These are phyloP conservation scores for Rhopilema esculentum DNA, from an alignment of 30 jellyfish, hydroid and myxozoan species.

Conservation along the genomic window DNA sequence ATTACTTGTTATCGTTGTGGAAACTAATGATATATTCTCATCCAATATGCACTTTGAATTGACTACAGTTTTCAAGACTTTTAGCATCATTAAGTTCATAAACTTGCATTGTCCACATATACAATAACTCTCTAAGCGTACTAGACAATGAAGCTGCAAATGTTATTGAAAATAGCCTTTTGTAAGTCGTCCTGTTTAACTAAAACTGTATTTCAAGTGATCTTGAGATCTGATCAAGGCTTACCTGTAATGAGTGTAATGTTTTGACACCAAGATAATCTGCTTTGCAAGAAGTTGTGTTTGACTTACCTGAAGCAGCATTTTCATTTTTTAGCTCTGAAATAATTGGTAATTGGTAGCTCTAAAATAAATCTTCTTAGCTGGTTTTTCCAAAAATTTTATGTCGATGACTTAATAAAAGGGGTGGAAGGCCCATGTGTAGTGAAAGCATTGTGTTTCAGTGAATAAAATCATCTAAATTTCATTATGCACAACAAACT, in stretches of 20 bases:
- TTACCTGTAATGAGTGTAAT: neutral
- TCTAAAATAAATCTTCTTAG: too few relatives aligned
- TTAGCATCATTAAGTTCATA: neutral
- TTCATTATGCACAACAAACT: too few relatives aligned
- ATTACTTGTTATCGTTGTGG: too few relatives aligned
- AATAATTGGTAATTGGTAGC: too few relatives aligned
- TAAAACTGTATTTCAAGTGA: neutral
- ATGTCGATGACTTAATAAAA: neutral
- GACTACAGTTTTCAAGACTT: neutral
- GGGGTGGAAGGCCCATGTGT: neutral
- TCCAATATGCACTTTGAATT: neutral
- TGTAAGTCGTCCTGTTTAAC: neutral
- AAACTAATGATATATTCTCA: neutral
- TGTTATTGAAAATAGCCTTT: neutral
- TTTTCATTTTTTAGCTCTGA: too few relatives aligned
- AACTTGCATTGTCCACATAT: neutral
- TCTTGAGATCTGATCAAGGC: neutral
- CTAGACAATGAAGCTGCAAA: neutral
- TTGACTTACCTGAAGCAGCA: too few relatives aligned
- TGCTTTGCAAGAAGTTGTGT: too few relatives aligned
- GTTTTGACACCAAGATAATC: neutral
- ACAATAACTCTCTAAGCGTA: too few relatives aligned
- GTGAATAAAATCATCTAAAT: too few relatives aligned
- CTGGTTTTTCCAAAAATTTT: neutral
- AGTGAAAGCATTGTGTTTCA: too few relatives aligned